Base-by-base conservation (phyloP, 2,888 invertebrate species). In the Drosophila neutralis region DNA sequence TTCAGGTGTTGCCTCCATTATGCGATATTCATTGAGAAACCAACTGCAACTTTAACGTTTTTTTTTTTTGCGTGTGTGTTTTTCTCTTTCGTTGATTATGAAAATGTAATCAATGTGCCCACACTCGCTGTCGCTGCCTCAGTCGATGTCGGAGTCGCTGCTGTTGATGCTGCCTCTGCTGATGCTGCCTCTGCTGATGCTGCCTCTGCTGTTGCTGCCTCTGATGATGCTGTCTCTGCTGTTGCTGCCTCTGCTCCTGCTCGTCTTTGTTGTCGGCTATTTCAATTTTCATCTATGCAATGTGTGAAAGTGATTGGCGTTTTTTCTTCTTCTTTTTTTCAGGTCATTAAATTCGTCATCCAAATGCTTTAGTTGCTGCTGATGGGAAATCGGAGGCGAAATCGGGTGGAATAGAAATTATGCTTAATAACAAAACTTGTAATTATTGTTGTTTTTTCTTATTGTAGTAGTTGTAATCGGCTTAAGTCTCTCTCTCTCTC, bases 301-400 rank as follows among this genome's bases (percentile, higher is more conserved):
- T 78, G 82, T 87, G 83, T 85, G 86, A 83, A 87, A 83, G 88
- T 87, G 83, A 87, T 83, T 87, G 74, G 71, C 76, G 71, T 70
- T 76, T 73, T 76, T 71, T 79, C 80, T 86, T 82, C 85, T 68
- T 73, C 68, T 82, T 73, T 76, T 64, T 83, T 85, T 86, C 87
- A 85, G 87, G 76, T 89, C 83, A 88, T 85, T 85, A 78, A 88
- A 85, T 86, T 77, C 87, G 76, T 88, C 89, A 89, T 78, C 72
- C 67, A 73, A 83, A 76, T 64, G 75, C 69, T 75, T 60, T 48
- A 62, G 67, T 63, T 69, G 53, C 24, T 63, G 69, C 33, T 35
- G 49, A 5, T 18, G 54, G 21, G 27, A 42, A 54, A 56, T 11
- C 21, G 38, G 59, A 10, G 54, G 57, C 52, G 59, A 60, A 63